Evolutionary conservation across 2,888 invertebrate species (phyloP), one percentile per base, ranked within the genome.

Genomic region (Laspeyria flexula): DNA sequence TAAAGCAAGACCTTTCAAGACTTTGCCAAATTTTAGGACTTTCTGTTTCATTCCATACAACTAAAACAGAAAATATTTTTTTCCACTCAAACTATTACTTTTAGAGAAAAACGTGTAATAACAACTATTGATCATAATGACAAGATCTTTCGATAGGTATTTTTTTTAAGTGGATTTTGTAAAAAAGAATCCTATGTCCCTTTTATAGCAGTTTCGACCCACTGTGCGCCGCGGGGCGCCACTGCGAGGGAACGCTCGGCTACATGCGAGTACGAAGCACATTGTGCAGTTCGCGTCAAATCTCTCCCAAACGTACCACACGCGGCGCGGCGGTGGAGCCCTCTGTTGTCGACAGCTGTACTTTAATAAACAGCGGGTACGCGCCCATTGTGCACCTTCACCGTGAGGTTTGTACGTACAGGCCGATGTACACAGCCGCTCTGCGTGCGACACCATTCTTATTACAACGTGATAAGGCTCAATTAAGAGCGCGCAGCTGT

Each of bases 371-470:
- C 67, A 69, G 59, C 46, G 69, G 61, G 64, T 43, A 53, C 65
- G 58, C 63, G 56, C 44, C 62, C 61, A 67, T 72, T 71, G 73
- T 72, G 59, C 61, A 65, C 69, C 69, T 65, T 49, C 38, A 45
- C 54, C 55, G 55, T 49, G 60, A 50, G 35, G 53, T 54, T 31
- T 43, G 46, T 45, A 18, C 40, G n/a, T 15, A 48, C 56, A 41
- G 37, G 43, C 41, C 16, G 18, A 29, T 29, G 2, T 15, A 46
- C 29, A 25, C 23, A 10, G 3, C 11, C 16, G 1, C 1, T 0
- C 3, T 38, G 12, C 42, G 1, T 13, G 15, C 6, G 5, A 2
- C 2, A 10, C 7, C 12, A 3, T 10, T 1, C 38, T 29, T 37
- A 33, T 1, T 7, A 12, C 27, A 3, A 18, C 1, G 23, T 0